Conservation (phyloP, 2,113 vertebrate species). For the Melanocharis versteri region DNA sequence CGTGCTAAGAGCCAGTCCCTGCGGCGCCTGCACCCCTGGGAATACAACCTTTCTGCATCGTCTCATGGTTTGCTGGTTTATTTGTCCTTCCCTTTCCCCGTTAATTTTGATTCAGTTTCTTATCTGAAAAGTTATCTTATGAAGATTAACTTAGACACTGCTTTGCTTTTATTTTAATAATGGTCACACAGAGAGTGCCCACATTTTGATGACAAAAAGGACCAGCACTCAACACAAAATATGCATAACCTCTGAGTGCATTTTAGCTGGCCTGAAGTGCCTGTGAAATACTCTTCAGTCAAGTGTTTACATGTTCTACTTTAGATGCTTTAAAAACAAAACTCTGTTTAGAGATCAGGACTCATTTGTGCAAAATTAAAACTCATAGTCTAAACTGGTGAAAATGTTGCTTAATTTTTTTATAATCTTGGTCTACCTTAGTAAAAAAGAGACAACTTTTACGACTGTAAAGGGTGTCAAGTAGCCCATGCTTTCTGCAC, state of each 20-base stretch:
- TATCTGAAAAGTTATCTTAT: background rate
- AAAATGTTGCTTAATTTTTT: background rate
- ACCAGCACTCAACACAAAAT: accelerated
- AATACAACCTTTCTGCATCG: background rate
- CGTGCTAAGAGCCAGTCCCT: no score
- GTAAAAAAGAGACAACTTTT: background rate
- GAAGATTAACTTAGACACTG: background rate
- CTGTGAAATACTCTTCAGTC: background rate
- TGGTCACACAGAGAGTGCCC: background rate
- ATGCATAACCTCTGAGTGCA: accelerated
- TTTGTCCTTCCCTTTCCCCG: background rate
- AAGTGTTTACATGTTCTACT: accelerated
- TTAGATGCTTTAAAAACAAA: background rate
- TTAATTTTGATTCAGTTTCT: background rate
- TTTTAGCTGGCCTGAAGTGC: background rate
- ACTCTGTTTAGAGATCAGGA: background rate
- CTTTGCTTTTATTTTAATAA: background rate
- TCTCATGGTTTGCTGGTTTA: background rate
- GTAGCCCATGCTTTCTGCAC: background rate
- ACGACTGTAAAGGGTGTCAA: background rate
- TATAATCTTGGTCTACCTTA: background rate
- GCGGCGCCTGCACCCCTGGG: background rate
- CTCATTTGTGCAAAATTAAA: background rate
- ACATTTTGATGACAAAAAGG: background rate
- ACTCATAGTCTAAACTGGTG: background rate